Evolutionary conservation across 2,797 vertebrate genomes (phyloP).

Genomic region (Urosaurus nigricauda): DNA sequence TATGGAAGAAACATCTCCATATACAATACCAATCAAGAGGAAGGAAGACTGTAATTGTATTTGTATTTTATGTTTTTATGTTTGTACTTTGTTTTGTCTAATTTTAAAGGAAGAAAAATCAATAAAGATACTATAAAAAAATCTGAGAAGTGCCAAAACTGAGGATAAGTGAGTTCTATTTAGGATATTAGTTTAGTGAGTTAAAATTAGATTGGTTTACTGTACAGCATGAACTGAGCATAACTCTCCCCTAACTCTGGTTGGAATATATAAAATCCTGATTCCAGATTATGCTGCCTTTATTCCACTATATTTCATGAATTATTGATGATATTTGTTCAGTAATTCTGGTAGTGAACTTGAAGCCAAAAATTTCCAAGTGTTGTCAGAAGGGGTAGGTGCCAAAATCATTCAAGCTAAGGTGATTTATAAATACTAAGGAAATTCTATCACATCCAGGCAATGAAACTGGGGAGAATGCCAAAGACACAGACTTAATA

Average conservation of each 20-base stretch:
- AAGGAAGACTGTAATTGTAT: no score
- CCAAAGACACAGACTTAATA: constrained; percentile 29
- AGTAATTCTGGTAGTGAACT: neutral
- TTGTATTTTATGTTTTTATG: no score
- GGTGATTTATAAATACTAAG: constrained; percentile 34
- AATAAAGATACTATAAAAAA: no score
- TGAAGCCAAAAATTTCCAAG: neutral
- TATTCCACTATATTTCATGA: neutral
- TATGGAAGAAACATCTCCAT: no score
- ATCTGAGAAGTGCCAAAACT: neutral
- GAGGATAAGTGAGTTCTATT: neutral
- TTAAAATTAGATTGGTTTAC: neutral
- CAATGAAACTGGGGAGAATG: constrained; percentile 25
- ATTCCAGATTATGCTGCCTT: neutral
- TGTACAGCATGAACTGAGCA: neutral
- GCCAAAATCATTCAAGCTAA: constrained; percentile 24
- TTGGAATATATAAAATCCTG: neutral
- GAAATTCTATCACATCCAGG: constrained; percentile 39
- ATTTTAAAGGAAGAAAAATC: no score
- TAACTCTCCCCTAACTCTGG: neutral
- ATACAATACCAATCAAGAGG: no score
- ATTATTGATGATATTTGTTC: neutral
- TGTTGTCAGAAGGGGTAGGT: neutral
- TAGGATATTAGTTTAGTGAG: neutral
- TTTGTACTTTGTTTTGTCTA: no score